phyloP scores from a whole-genome alignment of 2,113 vertebrate species.

The Rhabdomys dilectus region DNA sequence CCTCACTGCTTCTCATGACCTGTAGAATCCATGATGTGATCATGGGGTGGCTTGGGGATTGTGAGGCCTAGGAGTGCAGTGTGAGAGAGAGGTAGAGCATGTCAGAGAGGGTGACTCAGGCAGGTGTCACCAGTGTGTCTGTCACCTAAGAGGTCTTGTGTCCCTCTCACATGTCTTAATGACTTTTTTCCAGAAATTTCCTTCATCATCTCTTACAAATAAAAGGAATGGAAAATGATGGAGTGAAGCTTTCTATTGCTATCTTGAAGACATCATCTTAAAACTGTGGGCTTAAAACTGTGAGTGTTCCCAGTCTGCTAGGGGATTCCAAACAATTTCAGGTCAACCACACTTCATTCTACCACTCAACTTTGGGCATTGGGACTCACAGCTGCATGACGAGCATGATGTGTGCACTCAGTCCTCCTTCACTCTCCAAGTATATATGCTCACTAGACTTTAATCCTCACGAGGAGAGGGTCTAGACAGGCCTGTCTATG shows the following conservation, averaged over 20 bases:
- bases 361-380: not conserved
- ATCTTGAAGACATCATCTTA: not conserved
- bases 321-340: not conserved
- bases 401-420: not conserved
- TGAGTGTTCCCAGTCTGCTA: not conserved
- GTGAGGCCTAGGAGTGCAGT: not conserved
- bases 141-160: not conserved
- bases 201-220: not conserved
- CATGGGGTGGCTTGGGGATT: not conserved
- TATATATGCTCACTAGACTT: not conserved
- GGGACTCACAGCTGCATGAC: not conserved
- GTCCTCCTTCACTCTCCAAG: not conserved
- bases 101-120: too few relatives aligned
- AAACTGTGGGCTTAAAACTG: not conserved
- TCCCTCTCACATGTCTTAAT: not conserved
- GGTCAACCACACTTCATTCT: not conserved
- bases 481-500: not conserved
- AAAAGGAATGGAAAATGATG: not conserved
- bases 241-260: not conserved
- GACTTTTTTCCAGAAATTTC: not conserved
- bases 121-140: not conserved
- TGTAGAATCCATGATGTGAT: not conserved
- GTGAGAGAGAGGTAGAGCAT: not conserved
- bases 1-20: not conserved
- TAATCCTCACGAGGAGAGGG: not conserved